These are phyloP conservation scores for Chrysodeixis includens DNA, from an alignment of 2,888 invertebrate genomes.

Conservation along the genomic window DNA sequence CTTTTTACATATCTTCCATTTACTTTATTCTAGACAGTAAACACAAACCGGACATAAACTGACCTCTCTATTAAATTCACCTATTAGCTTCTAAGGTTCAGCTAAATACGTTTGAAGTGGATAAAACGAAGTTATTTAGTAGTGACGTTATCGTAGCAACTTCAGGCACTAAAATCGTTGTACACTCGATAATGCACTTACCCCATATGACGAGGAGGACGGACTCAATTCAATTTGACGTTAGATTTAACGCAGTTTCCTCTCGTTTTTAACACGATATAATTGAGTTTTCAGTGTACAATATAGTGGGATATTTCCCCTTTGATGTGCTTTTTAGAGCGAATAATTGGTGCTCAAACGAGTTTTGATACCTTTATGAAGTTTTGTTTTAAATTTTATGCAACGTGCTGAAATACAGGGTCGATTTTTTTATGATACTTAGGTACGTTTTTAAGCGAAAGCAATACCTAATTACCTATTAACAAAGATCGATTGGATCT, in stretches of 20 bases:
- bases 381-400: no score
- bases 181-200: background rate
- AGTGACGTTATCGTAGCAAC: background rate
- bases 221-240: background rate
- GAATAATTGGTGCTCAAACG: background rate
- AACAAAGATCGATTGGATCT: no score
- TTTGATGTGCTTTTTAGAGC: background rate
- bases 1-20: no score
- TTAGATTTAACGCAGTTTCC: background rate
- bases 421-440: no score
- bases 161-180: background rate
- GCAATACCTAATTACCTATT: no score
- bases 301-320: background rate
- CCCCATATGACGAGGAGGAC: background rate
- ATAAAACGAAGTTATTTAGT: background rate
- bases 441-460: no score
- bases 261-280: background rate
- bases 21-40: no score
- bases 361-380: background rate
- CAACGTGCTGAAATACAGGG: no score
- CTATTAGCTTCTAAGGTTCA: no score
- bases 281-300: background rate
- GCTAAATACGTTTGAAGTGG: background rate
- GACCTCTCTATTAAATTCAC: background rate
- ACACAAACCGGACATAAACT: background rate